Evolutionary conservation across 2,113 vertebrate genomes (phyloP), one percentile per base, ranked within the genome.

Genomic region (Salvelinus fontinalis): DNA sequence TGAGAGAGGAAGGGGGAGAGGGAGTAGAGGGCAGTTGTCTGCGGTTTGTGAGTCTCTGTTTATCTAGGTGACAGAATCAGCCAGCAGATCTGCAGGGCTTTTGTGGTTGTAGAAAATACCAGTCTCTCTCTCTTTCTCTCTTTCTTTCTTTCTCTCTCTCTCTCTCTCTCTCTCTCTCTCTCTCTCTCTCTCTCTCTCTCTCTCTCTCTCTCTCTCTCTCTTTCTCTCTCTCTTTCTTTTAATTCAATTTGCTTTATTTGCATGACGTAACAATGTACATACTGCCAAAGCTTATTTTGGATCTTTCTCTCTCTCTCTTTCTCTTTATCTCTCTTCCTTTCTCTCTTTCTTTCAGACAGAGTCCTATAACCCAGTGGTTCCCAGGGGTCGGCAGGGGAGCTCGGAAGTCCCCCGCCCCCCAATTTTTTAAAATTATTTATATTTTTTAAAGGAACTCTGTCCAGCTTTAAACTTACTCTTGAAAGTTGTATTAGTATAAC

Each of bases 41-140:
- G 83, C 11, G 81, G 79, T 83, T 81, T 75, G n/a, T 44, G 62
- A 65, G 59, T 18, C 13, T 78, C 18, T 80, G 82, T 80, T 85
- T 79, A 88, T 84, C 77, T 73, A 74, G 67, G 77, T 49, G 70
- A 82, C 75, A 74, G 68, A 76, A 78, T 78, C 74, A 71, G 49
- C 75, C 67, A 62, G 44, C n/a, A 73, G 70, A 80, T 78, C 81
- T 80, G 75, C 67, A n/a, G n/a, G 34, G 75, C 78, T 68, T 77
- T 73, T 54, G 71, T 65, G 66, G 76, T 60, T 69, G 66, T 62
- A 73, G 51, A 74, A 77, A 77, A 77, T 75, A 70, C 75, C 65
- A 34, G 34, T 34, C 1, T 34, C 34, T 34, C 34, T 7, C 31
- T 80, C 75, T 51, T 6, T 59, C 27, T n/a, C 18, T 62, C 22